Evolutionary conservation across 1,140 invertebrate genomes (phyloP), one percentile per base, ranked within the genome.

Genomic region (Drosophila athabasca): DNA sequence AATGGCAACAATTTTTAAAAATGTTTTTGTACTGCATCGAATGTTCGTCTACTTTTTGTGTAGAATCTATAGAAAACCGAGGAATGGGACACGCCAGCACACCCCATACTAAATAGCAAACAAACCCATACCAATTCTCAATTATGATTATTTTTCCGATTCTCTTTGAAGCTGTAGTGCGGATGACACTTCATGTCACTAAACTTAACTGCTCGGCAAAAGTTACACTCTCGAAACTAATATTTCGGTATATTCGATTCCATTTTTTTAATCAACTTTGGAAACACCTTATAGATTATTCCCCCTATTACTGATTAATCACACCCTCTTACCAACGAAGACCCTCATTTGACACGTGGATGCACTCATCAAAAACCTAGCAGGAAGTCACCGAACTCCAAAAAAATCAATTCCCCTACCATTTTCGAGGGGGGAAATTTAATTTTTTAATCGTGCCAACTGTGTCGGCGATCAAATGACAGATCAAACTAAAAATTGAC

Each of bases 1-100:
- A 90, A 90, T 90, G 69, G 85, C 72, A 74, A 90, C 68, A 76
- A 66, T 90, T 90, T 84, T 82, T 76, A 83, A 83, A 85, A 87
- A 54, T 72, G 58, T 79, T 79, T 88, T 70, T 67, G 45, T 62
- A 43, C 60, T 59, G 46, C 53, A 51, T 43, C 53, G 45, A 67
- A 51, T 48, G 19, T 19, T 44, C 41, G 59, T 49, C 48, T 41
- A 50, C 22, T 71, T 87, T 88, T 87, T 85, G 74, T 82, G 79
- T 67, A 22, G 59, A 88, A 87, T 88, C 84, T 83, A 72, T 72
- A 83, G 83, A 83, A 87, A 87, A 73, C 61, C 29, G 39, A 52
- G 53, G 46, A 75, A 52, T 35, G 46, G 52, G 51, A 46, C 52
- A 51, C 29, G 17, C 29, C 46, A 58, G 48, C 44, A 72, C 55